Evolutionary conservation across 2,113 vertebrate genomes (phyloP).

Genomic region (Alosa alosa): DNA sequence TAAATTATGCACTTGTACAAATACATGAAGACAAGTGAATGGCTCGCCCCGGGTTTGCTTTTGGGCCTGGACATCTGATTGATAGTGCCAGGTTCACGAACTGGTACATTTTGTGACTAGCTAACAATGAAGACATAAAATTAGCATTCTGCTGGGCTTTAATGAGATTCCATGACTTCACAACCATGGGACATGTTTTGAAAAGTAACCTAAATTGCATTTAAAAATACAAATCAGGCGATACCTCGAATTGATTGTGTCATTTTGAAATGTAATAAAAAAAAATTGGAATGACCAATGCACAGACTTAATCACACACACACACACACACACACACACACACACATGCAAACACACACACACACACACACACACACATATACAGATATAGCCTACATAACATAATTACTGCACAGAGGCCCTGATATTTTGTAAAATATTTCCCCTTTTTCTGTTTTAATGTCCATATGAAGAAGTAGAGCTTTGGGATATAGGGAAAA

Average conservation of each 20-base stretch:
- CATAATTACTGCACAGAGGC: not conserved
- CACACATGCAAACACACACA: not conserved
- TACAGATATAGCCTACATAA: constrained; percentile 18
- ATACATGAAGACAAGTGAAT: constrained; percentile 70
- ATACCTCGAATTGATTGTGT: not conserved
- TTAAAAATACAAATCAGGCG: not conserved
- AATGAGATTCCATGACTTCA: constrained; percentile 61
- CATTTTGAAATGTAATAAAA: not conserved
- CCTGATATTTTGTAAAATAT: constrained; percentile 31
- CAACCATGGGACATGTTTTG: constrained; percentile 61
- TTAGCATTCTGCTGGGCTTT: constrained; percentile 65
- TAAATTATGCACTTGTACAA: constrained; percentile 75
- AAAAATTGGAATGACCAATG: not conserved
- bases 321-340: constrained; percentile 11
- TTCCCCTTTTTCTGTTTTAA: constrained; percentile 44
- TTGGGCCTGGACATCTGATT: constrained; percentile 64
- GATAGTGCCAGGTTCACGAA: constrained; percentile 67
- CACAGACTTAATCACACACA: not conserved
- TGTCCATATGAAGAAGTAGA: constrained; percentile 47
- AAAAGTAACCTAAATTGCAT: not conserved
- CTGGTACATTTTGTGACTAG: constrained; percentile 46
- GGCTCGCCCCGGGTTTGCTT: constrained; percentile 55
- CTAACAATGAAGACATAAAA: constrained; percentile 50
- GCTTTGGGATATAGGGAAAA: constrained; percentile 49
- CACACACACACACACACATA: constrained; percentile 27